Evolutionary conservation across 2,888 invertebrate species (phyloP), one percentile per base, ranked within the genome.

Genomic region (Baccha elongata): DNA sequence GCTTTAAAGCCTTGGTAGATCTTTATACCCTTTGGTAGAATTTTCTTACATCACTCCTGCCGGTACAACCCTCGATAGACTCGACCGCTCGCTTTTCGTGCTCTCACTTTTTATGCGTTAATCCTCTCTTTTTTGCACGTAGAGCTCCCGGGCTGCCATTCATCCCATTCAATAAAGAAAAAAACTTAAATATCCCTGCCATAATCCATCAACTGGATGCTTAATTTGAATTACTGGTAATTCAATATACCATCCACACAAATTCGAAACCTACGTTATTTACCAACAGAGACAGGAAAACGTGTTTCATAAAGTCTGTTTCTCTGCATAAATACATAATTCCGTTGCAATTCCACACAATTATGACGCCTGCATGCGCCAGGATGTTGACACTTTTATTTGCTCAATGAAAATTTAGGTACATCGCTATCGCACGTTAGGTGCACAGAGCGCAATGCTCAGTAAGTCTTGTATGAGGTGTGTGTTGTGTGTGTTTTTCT

Each of bases 371-470:
- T 17, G n/a, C 15, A 19, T 46, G 53, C 17, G 53, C 23, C 67
- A 44, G 60, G 42, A 73, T 53, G 74, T 48, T 79, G 73, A 64
- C 44, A 46, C 35, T 74, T 69, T 74, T 74, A 58, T 80, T 68
- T 55, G 23, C 23, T 64, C 42, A 64, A 74, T 64, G 42, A 55
- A 74, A 74, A 80, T 79, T 21, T 62, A 67, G 53, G 68, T 69
- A 69, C 2, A n/a, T n/a, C n/a, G n/a, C n/a, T n/a, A n/a, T n/a
- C n/a, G n/a, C n/a, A n/a, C n/a, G n/a, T n/a, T n/a, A n/a, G n/a
- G n/a, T 10, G 29, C 15, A 8, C 29, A 32, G 1, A 32, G 29
- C 8, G 8, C n/a, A n/a, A n/a, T n/a, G n/a, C 8, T 8, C n/a
- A n/a, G n/a, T n/a, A n/a, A n/a, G n/a, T n/a, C n/a, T n/a, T 23